phyloP scores from a whole-genome alignment of 2,113 vertebrate genomes.

The Muntiacus reevesi region DNA sequence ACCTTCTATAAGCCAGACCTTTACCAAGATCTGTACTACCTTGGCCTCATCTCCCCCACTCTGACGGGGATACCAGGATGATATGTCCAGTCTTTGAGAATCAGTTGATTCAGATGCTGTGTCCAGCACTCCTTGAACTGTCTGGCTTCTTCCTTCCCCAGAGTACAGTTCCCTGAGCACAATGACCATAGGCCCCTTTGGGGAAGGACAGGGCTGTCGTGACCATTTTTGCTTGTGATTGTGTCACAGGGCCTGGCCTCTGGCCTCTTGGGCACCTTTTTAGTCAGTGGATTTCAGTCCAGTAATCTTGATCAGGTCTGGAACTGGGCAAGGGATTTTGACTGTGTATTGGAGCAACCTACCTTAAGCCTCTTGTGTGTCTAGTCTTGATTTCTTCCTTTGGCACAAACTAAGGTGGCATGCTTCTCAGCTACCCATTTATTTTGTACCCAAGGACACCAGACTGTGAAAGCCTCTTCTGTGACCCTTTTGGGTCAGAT shows the following conservation, averaged over 20 bases:
- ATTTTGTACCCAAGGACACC: not conserved
- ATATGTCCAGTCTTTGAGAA: not conserved
- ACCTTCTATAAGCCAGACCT: not conserved
- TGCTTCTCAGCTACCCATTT: not conserved
- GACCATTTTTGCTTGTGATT: not conserved
- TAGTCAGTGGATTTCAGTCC: not conserved
- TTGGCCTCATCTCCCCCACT: not conserved
- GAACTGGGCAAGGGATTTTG: not conserved
- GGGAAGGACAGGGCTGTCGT: not conserved
- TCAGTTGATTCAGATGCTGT: not conserved
- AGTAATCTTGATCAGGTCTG: not conserved
- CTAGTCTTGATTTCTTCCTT: not conserved
- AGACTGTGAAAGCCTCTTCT: not conserved
- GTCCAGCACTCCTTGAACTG: not conserved
- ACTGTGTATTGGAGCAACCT: not conserved
- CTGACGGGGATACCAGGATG: not conserved
- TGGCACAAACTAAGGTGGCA: not conserved
- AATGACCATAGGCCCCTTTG: not conserved
- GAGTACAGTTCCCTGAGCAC: not conserved
- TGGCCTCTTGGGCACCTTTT: not conserved
- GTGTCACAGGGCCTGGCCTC: not conserved
- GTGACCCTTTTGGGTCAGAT: not conserved
- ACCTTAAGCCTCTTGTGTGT: not conserved
- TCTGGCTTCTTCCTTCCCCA: not conserved
- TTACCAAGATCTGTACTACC: not conserved